Conservation (phyloP, 2,113 vertebrate genomes). For the Anser cygnoides region DNA sequence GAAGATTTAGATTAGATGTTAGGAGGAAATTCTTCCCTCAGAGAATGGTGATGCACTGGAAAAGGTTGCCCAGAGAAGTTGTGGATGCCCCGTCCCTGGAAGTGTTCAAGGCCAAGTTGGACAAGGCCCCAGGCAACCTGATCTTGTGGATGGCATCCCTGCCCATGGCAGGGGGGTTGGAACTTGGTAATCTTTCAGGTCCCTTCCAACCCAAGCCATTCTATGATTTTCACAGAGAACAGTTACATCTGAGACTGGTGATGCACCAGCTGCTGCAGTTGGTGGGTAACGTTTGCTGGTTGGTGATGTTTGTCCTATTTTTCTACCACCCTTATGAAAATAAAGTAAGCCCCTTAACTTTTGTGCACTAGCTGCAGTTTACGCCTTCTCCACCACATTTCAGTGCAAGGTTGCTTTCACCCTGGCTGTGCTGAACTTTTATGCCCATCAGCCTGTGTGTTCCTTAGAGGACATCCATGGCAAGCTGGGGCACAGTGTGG, state of each 20-base stretch:
- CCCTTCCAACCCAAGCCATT: no score
- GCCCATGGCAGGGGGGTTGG: no score
- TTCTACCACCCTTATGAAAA: not conserved
- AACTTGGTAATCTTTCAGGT: no score
- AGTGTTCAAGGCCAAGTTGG: no score
- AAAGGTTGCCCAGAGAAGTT: no score
- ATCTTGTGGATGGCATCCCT: no score
- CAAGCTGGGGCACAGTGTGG: rapidly evolving
- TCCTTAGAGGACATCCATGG: not conserved
- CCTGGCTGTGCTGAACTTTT: not conserved
- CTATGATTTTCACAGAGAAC: not conserved
- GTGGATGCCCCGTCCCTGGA: no score
- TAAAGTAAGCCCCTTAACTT: not conserved
- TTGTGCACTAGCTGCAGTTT: not conserved
- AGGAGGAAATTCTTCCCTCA: no score
- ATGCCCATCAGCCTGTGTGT: not conserved
- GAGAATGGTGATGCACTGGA: no score
- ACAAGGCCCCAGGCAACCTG: no score
- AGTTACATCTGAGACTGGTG: not conserved
- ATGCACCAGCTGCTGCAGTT: no score
- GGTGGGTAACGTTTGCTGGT: not conserved
- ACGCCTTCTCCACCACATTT: not conserved
- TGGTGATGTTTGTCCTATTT: not conserved
- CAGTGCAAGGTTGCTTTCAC: not conserved
- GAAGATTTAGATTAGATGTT: no score